Conservation (phyloP, 2,113 vertebrate species). For the Eleginops maclovinus region DNA sequence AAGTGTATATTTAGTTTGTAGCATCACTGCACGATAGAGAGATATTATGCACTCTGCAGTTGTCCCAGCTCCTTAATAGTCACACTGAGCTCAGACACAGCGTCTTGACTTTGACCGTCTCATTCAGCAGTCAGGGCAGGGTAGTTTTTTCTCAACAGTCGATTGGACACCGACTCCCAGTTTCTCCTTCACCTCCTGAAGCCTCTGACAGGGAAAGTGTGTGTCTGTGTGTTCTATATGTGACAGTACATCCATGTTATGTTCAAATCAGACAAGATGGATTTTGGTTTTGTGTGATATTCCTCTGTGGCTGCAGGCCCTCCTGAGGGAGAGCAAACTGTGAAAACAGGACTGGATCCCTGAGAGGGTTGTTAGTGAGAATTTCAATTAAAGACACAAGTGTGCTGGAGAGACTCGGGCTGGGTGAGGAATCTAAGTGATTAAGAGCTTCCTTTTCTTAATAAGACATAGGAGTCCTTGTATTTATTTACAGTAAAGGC, state of each 20-base stretch:
- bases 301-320: constrained; percentile 9
- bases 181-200: constrained; percentile 45
- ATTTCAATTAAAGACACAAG: constrained; percentile 68
- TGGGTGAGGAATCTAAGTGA: constrained; percentile 45
- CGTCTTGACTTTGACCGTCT: constrained; percentile 43
- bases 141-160: constrained; percentile 41
- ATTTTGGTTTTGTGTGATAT: constrained; percentile 14
- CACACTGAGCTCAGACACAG: constrained; percentile 17
- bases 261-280: constrained; percentile 28
- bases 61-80: constrained; percentile 10
- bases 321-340: constrained; percentile 14
- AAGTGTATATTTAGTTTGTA: background rate
- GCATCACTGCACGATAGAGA: background rate
- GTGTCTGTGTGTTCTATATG: background rate
- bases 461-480: constrained; percentile 57
- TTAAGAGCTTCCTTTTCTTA: constrained; percentile 68
- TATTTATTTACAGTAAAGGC: constrained; percentile 59
- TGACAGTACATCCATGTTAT: background rate
- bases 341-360: constrained; percentile 63
- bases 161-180: constrained; percentile 27
- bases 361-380: constrained; percentile 69
- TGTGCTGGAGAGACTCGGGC: constrained; percentile 14
- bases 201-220: background rate
- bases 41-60: background rate
- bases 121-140: constrained; percentile 25